Evolutionary conservation across 2,888 invertebrate species (phyloP).

Genomic region (Pegoplata infirma): DNA sequence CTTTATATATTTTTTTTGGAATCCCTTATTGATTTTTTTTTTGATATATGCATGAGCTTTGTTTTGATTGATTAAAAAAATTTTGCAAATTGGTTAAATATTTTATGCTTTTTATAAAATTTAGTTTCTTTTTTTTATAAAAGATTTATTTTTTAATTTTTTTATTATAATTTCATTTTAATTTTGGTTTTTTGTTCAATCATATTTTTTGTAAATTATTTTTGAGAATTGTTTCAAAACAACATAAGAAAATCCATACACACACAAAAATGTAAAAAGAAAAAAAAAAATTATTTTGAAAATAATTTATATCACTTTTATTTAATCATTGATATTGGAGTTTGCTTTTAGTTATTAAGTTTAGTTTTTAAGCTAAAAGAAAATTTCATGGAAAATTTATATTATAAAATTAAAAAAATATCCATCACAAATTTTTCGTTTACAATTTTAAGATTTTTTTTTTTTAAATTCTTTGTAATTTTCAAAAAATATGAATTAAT

Average conservation of each 20-base stretch:
- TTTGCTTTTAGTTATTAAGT: constrained; percentile 56
- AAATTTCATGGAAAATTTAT: constrained; percentile 38
- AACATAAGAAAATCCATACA: constrained; percentile 65
- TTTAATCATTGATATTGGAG: constrained; percentile 42
- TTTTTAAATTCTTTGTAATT: too few species aligned
- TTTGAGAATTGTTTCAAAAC: constrained; percentile 51
- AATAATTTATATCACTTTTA: constrained; percentile 24
- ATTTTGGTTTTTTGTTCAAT: constrained; percentile 35
- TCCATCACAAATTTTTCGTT: too few species aligned
- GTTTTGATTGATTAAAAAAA: constrained; percentile 33
- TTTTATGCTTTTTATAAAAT: constrained; percentile 45
- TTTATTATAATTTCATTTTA: constrained; percentile 46
- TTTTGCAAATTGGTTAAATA: constrained; percentile 52
- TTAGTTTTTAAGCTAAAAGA: constrained; percentile 49
- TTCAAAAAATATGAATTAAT: too few species aligned
- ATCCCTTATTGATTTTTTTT: constrained; percentile 11
- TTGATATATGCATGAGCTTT: constrained; percentile 43
- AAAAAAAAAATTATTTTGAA: constrained; percentile 4
- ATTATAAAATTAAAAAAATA: neutral
- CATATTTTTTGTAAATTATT: constrained; percentile 61
- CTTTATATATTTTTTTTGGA: neutral
- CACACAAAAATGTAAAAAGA: constrained; percentile 71
- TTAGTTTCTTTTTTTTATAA: constrained; percentile 15
- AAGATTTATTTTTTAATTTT: constrained; percentile 50
- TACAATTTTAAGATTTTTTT: too few species aligned